These are phyloP conservation scores for Coenonympha arcania DNA, from an alignment of 2,888 invertebrate genomes.

Conservation along the genomic window DNA sequence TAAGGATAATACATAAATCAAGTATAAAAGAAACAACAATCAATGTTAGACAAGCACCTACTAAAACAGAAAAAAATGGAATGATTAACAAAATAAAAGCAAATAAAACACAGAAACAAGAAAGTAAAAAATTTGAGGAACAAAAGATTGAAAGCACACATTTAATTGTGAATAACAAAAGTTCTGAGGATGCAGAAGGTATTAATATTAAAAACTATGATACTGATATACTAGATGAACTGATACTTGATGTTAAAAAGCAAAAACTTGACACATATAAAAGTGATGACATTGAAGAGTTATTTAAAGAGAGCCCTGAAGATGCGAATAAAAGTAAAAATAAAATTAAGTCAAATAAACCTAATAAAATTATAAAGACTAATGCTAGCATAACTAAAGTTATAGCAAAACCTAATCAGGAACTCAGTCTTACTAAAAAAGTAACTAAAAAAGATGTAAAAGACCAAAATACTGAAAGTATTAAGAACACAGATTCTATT, in stretches of 20 bases:
- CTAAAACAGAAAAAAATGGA: background rate
- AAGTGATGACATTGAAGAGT: slow-evolving; percentile 32
- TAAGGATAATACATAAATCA: slow-evolving; percentile 4
- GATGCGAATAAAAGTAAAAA: slow-evolving; percentile 18
- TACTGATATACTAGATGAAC: slow-evolving; percentile 44
- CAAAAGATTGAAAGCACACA: background rate
- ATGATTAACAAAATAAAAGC: slow-evolving; percentile 22
- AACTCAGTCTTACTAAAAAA: background rate
- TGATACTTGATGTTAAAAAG: slow-evolving; percentile 46
- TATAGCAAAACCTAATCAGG: background rate
- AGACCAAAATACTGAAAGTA: background rate
- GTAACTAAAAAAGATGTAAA: background rate
- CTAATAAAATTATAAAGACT: background rate
- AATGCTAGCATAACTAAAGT: background rate
- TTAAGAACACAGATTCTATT: background rate
- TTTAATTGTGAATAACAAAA: slow-evolving; percentile 9
- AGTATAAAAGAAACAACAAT: slow-evolving; percentile 3
- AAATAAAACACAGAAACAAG: slow-evolving; percentile 19
- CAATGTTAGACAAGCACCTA: too few relatives aligned
- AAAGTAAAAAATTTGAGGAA: slow-evolving; percentile 22
- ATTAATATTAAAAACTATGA: slow-evolving; percentile 34
- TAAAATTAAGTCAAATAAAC: slow-evolving; percentile 14
- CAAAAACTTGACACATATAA: slow-evolving; percentile 43
- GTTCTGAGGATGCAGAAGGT: slow-evolving; percentile 23
- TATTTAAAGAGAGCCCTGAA: slow-evolving; percentile 22